phyloP scores from a whole-genome alignment of 2,888 invertebrate genomes.

The Helicoverpa assulta region DNA sequence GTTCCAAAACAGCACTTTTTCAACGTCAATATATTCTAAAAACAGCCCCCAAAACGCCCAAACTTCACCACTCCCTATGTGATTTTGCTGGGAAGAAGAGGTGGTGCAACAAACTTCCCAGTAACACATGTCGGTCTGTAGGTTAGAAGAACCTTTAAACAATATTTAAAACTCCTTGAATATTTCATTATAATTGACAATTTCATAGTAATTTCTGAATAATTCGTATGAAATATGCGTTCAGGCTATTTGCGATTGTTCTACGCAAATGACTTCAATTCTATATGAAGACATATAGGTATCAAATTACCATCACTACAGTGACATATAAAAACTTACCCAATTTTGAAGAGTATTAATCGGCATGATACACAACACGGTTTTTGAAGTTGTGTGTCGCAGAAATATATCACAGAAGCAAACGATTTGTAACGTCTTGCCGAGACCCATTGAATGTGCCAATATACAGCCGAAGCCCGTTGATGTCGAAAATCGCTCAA shows the following conservation, averaged over 20 bases:
- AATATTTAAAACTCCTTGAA: not conserved
- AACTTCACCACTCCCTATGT: too few relatives aligned
- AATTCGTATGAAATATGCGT: not conserved
- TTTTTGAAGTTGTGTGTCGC: slow-evolving; percentile 96
- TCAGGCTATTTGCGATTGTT: not conserved
- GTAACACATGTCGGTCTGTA: too few relatives aligned
- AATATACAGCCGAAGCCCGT: slow-evolving; percentile 99
- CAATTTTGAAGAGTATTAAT: slow-evolving; percentile 99
- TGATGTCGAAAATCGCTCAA: slow-evolving; percentile 95
- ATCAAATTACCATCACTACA: not conserved
- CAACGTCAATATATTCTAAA: too few relatives aligned
- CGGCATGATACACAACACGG: slow-evolving; percentile 98
- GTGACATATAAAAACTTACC: slow-evolving; percentile 84
- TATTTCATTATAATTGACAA: not conserved
- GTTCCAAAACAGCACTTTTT: too few relatives aligned
- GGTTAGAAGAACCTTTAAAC: too few relatives aligned
- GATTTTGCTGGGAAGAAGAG: too few relatives aligned
- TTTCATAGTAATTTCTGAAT: not conserved
- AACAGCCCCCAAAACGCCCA: too few relatives aligned
- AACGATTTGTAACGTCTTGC: slow-evolving; percentile 99
- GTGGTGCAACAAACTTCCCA: too few relatives aligned
- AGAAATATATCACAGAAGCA: slow-evolving; percentile 99
- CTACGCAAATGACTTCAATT: not conserved
- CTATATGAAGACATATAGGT: not conserved
- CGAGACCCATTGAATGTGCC: slow-evolving; percentile 99